Conservation (phyloP, 2,113 vertebrate species). For the Muscicapa adusta region DNA sequence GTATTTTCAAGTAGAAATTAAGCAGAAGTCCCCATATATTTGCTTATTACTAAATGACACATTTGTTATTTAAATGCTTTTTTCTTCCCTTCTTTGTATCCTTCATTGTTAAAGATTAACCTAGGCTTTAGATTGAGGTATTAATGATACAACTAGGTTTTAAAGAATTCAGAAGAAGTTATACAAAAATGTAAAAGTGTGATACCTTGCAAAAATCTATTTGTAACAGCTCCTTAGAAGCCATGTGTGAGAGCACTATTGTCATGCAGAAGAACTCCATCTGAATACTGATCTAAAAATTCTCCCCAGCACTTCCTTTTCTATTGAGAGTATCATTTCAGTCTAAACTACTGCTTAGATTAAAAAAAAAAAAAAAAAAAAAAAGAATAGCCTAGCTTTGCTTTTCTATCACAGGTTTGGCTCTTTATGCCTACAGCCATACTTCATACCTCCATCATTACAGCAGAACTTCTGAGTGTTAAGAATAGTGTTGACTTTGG, state of each 20-base stretch:
- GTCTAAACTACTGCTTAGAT: background rate
- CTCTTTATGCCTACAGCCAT: background rate
- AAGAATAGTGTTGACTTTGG: background rate
- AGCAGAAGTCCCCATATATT: background rate
- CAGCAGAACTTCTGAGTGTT: background rate
- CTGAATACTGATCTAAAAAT: background rate
- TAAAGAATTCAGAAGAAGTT: background rate
- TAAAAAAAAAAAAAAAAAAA: background rate
- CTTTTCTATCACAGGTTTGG: background rate
- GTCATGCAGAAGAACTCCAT: background rate
- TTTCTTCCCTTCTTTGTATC: background rate
- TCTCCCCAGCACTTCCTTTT: background rate
- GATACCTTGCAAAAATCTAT: background rate
- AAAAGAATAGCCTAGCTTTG: background rate
- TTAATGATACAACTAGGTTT: background rate
- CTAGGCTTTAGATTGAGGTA: background rate
- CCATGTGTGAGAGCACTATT: background rate
- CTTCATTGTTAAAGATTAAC: background rate
- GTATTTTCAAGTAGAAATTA: background rate
- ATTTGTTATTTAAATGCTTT: background rate
- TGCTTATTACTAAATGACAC: background rate
- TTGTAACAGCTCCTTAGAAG: background rate
- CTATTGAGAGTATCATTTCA: background rate
- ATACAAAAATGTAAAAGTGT: background rate
- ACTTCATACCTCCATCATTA: background rate